Evolutionary conservation across 2,888 invertebrate genomes (phyloP).

Genomic region (Maniola hyperantus): DNA sequence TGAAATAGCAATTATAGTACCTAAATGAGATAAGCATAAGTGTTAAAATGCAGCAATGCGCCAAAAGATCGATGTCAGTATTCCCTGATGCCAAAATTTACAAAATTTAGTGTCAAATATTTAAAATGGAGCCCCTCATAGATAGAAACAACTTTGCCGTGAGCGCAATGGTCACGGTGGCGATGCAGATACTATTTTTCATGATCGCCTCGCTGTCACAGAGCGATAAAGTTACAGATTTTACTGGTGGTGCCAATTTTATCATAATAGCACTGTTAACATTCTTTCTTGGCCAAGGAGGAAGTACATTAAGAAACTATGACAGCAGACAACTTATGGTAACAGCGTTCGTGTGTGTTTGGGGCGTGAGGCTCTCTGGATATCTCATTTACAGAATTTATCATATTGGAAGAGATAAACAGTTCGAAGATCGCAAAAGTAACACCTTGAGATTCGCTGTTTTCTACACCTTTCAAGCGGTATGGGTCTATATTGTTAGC

Average conservation of each 20-base stretch:
- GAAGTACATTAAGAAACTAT: constrained; percentile 87
- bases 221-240: constrained; percentile 95
- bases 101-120: constrained; percentile 59
- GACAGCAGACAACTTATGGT: constrained; percentile 96
- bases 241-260: constrained; percentile 96
- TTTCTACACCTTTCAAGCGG: constrained; percentile 95
- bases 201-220: constrained; percentile 92
- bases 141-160: constrained; percentile 93
- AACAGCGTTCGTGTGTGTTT: constrained; percentile 92
- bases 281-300: constrained; percentile 92
- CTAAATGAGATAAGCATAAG: constrained; percentile 42
- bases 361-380: constrained; percentile 93
- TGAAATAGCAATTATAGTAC: constrained; percentile 32
- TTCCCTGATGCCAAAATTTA: constrained; percentile 61
- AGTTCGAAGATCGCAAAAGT: constrained; percentile 94
- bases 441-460: constrained; percentile 94
- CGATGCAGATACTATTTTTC: constrained; percentile 94
- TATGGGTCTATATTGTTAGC: constrained; percentile 96
- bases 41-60: constrained; percentile 69
- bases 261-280: constrained; percentile 94
- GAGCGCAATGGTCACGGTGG: constrained; percentile 92
- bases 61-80: constrained; percentile 57
- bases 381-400: constrained; percentile 95
- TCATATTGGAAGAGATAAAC: constrained; percentile 94
- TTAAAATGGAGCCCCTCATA: constrained; percentile 87